Conservation (phyloP, 2,797 vertebrate genomes). For the Alectoris magna region DNA sequence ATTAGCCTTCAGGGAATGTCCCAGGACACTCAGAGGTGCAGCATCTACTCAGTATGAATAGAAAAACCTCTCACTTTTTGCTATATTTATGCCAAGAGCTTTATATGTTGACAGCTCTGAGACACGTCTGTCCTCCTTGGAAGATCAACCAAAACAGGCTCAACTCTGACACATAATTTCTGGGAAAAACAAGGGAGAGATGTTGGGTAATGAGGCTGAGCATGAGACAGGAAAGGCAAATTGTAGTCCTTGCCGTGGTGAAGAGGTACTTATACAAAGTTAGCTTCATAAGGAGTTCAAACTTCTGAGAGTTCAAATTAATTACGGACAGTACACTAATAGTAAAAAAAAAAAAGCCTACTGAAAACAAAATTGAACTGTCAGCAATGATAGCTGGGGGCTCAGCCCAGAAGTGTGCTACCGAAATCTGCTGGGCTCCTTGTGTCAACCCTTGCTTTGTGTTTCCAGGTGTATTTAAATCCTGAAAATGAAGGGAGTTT, state of each 20-base stretch:
- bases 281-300: not conserved
- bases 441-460: not conserved
- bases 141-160: not conserved
- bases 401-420: accelerated
- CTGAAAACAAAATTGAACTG: not conserved
- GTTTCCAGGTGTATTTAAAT: accelerated
- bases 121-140: not conserved
- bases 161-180: not conserved
- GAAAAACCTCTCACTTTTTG: not conserved
- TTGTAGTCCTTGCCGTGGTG: not conserved
- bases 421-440: not conserved
- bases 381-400: not conserved
- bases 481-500: not conserved
- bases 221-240: not conserved
- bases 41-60: not conserved
- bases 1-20: accelerated
- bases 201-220: not conserved
- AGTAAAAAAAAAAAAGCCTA: not conserved
- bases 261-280: not conserved
- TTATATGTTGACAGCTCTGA: not conserved
- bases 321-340: not conserved
- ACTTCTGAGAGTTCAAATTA: not conserved
- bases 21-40: not conserved
- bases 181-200: not conserved
- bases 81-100: accelerated